These are phyloP conservation scores for Pteruthius melanotis DNA, from an alignment of 2,113 vertebrate genomes.

Conservation along the genomic window DNA sequence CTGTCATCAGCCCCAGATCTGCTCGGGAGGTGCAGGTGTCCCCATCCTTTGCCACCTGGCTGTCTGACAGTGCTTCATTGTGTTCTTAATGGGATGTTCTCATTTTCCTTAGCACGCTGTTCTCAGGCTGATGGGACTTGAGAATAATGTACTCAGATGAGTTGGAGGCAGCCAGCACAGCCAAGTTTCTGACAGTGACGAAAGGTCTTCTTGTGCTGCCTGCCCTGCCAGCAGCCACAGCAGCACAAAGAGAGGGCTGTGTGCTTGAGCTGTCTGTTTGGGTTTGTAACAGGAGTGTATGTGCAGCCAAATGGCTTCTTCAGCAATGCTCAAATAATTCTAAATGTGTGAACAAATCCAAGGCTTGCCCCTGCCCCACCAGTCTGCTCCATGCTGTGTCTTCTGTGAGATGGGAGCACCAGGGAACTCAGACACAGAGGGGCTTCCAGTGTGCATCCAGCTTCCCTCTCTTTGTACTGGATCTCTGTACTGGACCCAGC, in stretches of 20 bases:
- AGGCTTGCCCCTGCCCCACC: background rate
- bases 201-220: background rate
- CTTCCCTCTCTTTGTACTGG: background rate
- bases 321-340: background rate
- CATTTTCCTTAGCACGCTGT: background rate
- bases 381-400: background rate
- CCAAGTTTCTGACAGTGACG: background rate
- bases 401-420: background rate
- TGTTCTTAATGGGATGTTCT: background rate
- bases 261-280: background rate
- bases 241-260: background rate
- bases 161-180: background rate
- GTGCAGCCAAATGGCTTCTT: background rate
- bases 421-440: background rate
- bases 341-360: background rate
- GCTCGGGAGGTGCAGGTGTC: background rate
- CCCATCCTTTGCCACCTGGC: background rate
- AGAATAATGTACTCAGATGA: constrained; percentile 1
- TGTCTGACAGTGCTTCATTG: background rate
- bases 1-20: background rate
- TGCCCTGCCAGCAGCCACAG: background rate
- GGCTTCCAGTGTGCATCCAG: background rate
- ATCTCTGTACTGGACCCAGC: background rate
- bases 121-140: background rate
- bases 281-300: background rate